These are phyloP conservation scores for Drosophila demipolita DNA, from an alignment of 2,888 invertebrate genomes.

Conservation along the genomic window DNA sequence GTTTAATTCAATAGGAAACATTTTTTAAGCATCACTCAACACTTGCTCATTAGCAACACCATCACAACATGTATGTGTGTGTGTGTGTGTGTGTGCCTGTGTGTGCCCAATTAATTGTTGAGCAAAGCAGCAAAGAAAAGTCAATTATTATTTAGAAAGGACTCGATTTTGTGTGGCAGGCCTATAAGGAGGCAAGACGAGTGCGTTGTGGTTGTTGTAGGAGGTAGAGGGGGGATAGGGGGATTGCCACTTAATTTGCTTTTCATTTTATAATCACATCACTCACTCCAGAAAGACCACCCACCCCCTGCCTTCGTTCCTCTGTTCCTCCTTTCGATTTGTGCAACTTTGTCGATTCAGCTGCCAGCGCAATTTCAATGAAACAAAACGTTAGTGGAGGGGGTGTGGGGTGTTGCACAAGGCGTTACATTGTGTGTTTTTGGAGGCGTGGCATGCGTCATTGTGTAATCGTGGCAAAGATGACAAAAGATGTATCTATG, in stretches of 20 bases:
- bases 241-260: constrained; percentile 54
- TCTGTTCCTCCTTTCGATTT: constrained; percentile 44
- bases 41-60: constrained; percentile 43
- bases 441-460: constrained; percentile 11
- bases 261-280: constrained; percentile 71
- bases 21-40: constrained; percentile 57
- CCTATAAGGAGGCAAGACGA: not conserved
- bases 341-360: constrained; percentile 10
- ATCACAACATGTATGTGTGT: not conserved
- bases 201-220: not conserved
- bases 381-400: constrained; percentile 33
- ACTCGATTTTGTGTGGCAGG: constrained; percentile 11
- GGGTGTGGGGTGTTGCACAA: not conserved
- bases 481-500: constrained; percentile 75
- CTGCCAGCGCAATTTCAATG: constrained; percentile 48
- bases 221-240: not conserved
- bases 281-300: constrained; percentile 38
- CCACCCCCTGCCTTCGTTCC: too few relatives aligned
- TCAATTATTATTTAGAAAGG: constrained; percentile 49
- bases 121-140: constrained; percentile 38
- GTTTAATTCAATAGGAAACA: constrained; percentile 56
- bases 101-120: constrained; percentile 51
- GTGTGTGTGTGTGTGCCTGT: not conserved
- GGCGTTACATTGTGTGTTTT: not conserved
- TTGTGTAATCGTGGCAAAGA: constrained; percentile 43